phyloP scores from a whole-genome alignment of 2,888 invertebrate species.

The Caenorhabditis uteleia region DNA sequence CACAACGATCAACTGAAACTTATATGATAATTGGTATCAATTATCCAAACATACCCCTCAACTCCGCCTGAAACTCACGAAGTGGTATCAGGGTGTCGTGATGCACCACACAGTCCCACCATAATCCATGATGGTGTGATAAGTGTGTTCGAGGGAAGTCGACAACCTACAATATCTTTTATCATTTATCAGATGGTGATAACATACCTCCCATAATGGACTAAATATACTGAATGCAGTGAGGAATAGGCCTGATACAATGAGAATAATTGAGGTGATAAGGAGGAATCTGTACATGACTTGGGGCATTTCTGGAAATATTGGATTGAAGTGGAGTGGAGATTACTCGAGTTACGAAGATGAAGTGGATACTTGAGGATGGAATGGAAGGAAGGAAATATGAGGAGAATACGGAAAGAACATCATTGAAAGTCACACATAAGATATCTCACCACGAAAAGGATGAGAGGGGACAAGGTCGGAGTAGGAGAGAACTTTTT shows the following conservation, averaged over 20 bases:
- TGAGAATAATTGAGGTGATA: slow-evolving; percentile 45
- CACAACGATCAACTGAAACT: slow-evolving; percentile 40
- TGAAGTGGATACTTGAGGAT: slow-evolving; percentile 14
- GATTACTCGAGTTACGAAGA: no score
- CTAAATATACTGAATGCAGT: slow-evolving; percentile 50
- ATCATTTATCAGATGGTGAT: no score
- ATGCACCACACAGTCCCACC: slow-evolving; percentile 55
- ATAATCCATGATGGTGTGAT: slow-evolving; percentile 53
- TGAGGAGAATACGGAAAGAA: slow-evolving; percentile 9
- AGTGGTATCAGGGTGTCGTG: slow-evolving; percentile 48
- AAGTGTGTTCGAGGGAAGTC: slow-evolving; percentile 43
- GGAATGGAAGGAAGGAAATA: slow-evolving; percentile 3
- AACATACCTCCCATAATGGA: slow-evolving; percentile 52
- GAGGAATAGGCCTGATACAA: slow-evolving; percentile 46
- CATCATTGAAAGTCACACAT: not conserved
- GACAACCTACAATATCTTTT: slow-evolving; percentile 29
- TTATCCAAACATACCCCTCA: slow-evolving; percentile 11
- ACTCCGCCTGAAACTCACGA: slow-evolving; percentile 27
- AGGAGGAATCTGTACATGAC: slow-evolving; percentile 49
- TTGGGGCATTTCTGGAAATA: slow-evolving; percentile 20
- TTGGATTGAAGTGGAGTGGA: no score
- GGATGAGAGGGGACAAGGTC: no score
- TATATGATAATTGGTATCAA: not conserved
- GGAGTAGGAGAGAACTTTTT: no score
- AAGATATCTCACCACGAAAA: no score